Evolutionary conservation across 2,113 vertebrate species (phyloP).

Genomic region (Protobothrops flavoviridis): DNA sequence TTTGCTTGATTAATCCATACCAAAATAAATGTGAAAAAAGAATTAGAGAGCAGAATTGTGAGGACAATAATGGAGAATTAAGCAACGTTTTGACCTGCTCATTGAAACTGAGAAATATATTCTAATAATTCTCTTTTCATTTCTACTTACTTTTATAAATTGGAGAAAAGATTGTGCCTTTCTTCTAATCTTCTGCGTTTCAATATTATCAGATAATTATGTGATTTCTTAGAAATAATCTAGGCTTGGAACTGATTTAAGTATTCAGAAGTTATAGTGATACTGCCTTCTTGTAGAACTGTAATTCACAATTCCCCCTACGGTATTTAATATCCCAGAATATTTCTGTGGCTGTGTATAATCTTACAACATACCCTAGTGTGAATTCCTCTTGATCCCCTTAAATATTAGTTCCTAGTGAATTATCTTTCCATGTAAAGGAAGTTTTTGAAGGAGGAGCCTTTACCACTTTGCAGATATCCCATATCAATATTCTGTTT

Average conservation of each 20-base stretch:
- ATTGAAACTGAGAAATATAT: neutral
- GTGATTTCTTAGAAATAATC: neutral
- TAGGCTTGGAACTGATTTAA: neutral
- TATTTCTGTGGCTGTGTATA: neutral
- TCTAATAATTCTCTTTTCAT: neutral
- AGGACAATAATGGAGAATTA: neutral
- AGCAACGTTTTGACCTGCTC: neutral
- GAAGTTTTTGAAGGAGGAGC: neutral
- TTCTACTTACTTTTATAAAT: neutral
- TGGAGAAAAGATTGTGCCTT: neutral
- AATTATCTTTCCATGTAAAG: neutral
- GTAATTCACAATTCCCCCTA: neutral
- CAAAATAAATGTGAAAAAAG: neutral
- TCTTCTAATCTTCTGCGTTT: neutral
- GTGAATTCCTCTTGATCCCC: neutral
- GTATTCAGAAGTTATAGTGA: neutral
- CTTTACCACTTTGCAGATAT: neutral
- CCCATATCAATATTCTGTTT: neutral
- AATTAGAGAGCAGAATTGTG: neutral
- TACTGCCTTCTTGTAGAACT: neutral
- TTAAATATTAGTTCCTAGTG: neutral
- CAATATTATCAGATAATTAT: fast-evolving
- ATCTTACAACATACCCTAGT: neutral
- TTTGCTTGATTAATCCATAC: neutral
- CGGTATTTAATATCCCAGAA: neutral